These are phyloP conservation scores for Anas platyrhynchos DNA, from an alignment of 2,113 vertebrate species.

Conservation along the genomic window DNA sequence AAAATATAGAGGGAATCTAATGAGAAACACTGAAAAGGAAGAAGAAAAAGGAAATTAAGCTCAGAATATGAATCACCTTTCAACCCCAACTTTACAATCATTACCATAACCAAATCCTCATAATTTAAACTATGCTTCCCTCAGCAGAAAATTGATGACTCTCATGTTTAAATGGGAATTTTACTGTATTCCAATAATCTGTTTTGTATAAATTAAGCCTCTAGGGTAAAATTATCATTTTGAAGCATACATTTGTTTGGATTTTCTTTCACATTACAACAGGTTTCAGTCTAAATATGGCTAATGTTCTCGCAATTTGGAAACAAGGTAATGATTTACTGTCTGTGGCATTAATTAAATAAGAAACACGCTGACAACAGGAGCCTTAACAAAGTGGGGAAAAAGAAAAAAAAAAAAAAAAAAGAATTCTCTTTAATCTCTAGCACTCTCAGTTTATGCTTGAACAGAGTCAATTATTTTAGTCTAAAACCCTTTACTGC, in stretches of 20 bases:
- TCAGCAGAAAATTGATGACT: constrained; percentile 49
- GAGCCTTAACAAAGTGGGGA: not conserved
- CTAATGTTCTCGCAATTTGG: not conserved
- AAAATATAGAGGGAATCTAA: not conserved
- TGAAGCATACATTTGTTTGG: constrained; percentile 39
- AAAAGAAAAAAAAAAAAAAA: not conserved
- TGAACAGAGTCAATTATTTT: not conserved
- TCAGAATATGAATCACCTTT: constrained; percentile 20
- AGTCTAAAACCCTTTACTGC: not conserved
- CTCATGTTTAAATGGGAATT: constrained; percentile 29
- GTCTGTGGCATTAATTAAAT: constrained; percentile 37
- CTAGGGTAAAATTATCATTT: constrained; percentile 7
- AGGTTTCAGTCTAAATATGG: constrained; percentile 2
- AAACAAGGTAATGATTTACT: constrained; percentile 45
- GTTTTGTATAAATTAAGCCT: constrained; percentile 34
- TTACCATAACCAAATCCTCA: constrained; percentile 50
- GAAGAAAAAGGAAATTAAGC: not conserved
- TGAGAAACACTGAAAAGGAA: not conserved
- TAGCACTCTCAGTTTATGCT: not conserved
- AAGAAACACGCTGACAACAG: not conserved
- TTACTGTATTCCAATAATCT: constrained; percentile 16
- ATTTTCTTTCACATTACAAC: constrained; percentile 37
- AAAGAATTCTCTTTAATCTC: not conserved
- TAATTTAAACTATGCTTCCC: constrained; percentile 33
- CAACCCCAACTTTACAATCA: not conserved